Percentiles rank a stretch among this genome's conserved stretches.
Evolutionary conservation across 2,797 vertebrate species (phyloP).

Genomic region (Propithecus deckenii): DNA sequence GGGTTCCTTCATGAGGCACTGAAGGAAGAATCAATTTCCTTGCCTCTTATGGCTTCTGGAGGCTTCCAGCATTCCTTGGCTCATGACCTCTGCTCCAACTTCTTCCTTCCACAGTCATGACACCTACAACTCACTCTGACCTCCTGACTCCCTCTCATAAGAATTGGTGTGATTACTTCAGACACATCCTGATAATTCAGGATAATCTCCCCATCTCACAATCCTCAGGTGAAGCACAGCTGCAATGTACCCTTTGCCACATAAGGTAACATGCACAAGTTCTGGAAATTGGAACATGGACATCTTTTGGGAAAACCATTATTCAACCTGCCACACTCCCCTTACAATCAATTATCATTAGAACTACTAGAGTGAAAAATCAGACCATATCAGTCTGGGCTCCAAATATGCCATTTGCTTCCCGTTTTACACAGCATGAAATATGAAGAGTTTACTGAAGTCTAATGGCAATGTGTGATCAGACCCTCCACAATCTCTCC

Average conservation of each 20-base stretch:
- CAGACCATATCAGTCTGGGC: not conserved
- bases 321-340: not conserved
- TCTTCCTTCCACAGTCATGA: not conserved
- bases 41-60: not conserved
- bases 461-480: not conserved
- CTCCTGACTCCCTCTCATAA: not conserved
- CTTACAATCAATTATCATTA: not conserved
- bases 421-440: not conserved
- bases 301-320: not conserved
- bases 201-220: not conserved
- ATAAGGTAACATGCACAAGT: not conserved
- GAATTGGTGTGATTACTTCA: not conserved
- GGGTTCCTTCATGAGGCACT: not conserved
- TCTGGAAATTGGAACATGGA: not conserved
- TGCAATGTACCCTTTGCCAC: not conserved
- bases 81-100: not conserved
- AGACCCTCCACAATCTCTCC: not conserved
- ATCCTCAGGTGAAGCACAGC: not conserved
- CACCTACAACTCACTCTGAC: not conserved
- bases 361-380: not conserved
- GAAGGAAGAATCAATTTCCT: not conserved
- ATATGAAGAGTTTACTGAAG: not conserved
- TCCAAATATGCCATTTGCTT: not conserved
- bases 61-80: not conserved
- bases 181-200: not conserved